Evolutionary conservation across 2,797 vertebrate genomes (phyloP).

Genomic region (Scarus forsteni): DNA sequence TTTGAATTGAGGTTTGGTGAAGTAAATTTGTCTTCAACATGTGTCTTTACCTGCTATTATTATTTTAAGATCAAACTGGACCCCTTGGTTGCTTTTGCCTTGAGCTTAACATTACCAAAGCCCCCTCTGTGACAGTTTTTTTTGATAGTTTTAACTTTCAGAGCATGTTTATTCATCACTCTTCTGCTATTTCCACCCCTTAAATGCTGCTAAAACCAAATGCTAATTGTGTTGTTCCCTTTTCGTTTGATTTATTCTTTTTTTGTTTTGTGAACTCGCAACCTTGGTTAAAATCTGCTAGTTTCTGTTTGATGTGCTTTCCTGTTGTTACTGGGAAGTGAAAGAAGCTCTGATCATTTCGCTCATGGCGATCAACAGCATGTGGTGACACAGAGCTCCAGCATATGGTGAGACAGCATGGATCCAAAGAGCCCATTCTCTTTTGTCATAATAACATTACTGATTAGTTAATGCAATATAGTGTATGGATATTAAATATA

Average conservation of each 20-base stretch:
- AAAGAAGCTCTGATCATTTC: slow-evolving; percentile 9
- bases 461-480: too few relatives aligned
- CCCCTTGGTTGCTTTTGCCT: too few relatives aligned
- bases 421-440: neutral
- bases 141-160: neutral
- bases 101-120: too few relatives aligned
- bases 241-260: neutral
- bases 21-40: too few relatives aligned
- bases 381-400: neutral
- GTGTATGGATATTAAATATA: too few relatives aligned
- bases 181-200: too few relatives aligned
- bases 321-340: slow-evolving; percentile 17
- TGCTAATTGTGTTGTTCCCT: too few relatives aligned
- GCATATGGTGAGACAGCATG: neutral
- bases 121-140: neutral
- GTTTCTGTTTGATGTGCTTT: slow-evolving; percentile 2
- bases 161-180: neutral
- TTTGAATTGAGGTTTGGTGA: too few relatives aligned
- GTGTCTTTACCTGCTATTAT: too few relatives aligned
- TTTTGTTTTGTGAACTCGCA: neutral
- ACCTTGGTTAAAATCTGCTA: neutral
- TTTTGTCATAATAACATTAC: neutral
- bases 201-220: neutral
- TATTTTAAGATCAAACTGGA: too few relatives aligned
- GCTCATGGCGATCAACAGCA: neutral